Evolutionary conservation across 2,797 vertebrate genomes (phyloP).

Genomic region (Gymnothorax javanicus): DNA sequence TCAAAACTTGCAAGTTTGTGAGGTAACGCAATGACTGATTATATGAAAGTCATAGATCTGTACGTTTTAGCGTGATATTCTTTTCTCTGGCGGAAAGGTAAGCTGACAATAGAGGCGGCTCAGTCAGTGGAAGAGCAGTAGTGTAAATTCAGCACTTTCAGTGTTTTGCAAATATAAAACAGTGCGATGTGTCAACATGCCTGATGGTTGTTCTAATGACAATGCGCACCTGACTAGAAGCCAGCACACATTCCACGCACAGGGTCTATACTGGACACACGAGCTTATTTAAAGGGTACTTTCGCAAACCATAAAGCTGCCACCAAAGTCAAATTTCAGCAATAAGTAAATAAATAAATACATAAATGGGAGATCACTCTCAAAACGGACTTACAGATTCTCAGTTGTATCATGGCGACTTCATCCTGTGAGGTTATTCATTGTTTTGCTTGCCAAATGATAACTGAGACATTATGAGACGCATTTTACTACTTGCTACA

Average conservation of each 20-base stretch:
- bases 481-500: not conserved
- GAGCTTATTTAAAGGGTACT: not conserved
- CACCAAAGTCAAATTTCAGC: not conserved
- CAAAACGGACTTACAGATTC: too few species aligned
- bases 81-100: too few species aligned
- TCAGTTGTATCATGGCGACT: not conserved
- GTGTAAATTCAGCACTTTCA: not conserved
- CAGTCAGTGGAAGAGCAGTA: too few species aligned
- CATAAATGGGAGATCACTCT: too few species aligned
- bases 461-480: not conserved
- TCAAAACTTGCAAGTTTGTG: not conserved
- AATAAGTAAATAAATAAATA: too few species aligned
- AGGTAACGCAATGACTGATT: not conserved
- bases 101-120: too few species aligned
- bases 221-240: not conserved
- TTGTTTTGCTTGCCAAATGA: not conserved
- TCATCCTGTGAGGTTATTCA: not conserved
- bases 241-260: not conserved
- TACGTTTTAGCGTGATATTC: too few species aligned
- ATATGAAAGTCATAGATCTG: not conserved
- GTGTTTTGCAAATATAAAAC: slow-evolving; percentile 4
- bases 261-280: not conserved
- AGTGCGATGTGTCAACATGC: not conserved
- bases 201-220: not conserved
- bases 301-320: not conserved